These are phyloP conservation scores for Cartodere bifasciata DNA, from an alignment of 2,888 invertebrate genomes.

Conservation along the genomic window DNA sequence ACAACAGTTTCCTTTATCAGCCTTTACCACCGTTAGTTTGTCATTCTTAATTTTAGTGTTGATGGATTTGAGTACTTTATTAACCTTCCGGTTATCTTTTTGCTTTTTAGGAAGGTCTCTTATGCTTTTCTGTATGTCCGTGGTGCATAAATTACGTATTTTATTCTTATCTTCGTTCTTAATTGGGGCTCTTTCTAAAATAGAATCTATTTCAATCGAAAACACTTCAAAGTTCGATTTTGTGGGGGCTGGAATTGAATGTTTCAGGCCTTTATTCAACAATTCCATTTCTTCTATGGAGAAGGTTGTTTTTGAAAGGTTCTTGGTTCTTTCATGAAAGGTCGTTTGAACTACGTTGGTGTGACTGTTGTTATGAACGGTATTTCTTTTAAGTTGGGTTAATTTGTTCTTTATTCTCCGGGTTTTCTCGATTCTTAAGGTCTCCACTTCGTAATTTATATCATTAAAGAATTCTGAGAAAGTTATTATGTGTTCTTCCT, in stretches of 20 bases:
- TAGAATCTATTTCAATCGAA: not conserved
- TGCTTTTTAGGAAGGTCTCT: too few species aligned
- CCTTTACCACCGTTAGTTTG: slow-evolving; percentile 4
- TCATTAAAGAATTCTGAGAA: too few species aligned
- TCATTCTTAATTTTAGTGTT: slow-evolving; percentile 3
- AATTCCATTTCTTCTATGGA: slow-evolving; percentile 1
- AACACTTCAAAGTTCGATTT: not conserved
- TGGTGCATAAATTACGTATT: not conserved
- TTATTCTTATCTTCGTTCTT: slow-evolving; percentile 2
- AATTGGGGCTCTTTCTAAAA: slow-evolving; percentile 1
- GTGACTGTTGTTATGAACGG: too few species aligned
- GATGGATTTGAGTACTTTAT: not conserved
- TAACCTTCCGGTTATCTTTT: too few species aligned
- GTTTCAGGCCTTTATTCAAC: slow-evolving; percentile 5
- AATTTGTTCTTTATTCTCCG: too few species aligned
- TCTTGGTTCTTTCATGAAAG: slow-evolving; percentile 2
- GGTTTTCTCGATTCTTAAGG: too few species aligned
- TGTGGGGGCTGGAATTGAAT: slow-evolving; percentile 3
- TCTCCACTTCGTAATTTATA: too few species aligned
- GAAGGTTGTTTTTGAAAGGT: not conserved
- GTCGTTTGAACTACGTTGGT: too few species aligned
- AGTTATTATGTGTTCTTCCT: too few species aligned
- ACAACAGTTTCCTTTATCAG: slow-evolving; percentile 4
- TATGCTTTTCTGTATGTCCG: not conserved
- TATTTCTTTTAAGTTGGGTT: too few species aligned